A percentile compares a stretch with the other conserved stretches of the same genome.
Conservation (phyloP, 23 tunicate genomes). For the Corella eumyota region DNA sequence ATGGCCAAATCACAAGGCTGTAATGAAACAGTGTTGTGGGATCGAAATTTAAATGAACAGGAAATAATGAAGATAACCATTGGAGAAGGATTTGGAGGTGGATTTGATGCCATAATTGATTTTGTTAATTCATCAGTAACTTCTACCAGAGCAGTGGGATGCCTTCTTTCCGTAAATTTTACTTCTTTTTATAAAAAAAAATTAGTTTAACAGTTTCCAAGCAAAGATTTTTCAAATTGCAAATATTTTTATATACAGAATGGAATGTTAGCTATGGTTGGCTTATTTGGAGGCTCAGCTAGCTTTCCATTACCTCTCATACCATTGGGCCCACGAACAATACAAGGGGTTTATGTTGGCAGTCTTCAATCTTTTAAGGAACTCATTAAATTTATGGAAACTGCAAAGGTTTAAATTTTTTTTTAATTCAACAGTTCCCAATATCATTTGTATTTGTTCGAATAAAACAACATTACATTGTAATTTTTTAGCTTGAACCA, state of each 20-base stretch:
- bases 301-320: slow-evolving; percentile 9
- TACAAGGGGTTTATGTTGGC: slow-evolving; percentile 19
- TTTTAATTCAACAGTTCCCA: no score
- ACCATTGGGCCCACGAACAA: neutral
- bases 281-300: slow-evolving; percentile 23
- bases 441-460: no score
- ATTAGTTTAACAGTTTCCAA: neutral
- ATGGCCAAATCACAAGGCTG: slow-evolving; percentile 32
- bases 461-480: no score
- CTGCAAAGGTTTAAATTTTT: neutral
- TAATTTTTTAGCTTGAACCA: slow-evolving; percentile 4
- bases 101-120: slow-evolving; percentile 42
- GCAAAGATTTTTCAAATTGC: no score
- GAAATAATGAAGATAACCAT: slow-evolving; percentile 4
- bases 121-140: slow-evolving; percentile 15
- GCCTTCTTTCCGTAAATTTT: slow-evolving; percentile 13
- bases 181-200: neutral
- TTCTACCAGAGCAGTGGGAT: slow-evolving; percentile 12
- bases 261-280: slow-evolving; percentile 34
- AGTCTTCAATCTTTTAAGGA: slow-evolving; percentile 10
- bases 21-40: slow-evolving; percentile 40
- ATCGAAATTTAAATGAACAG: neutral
- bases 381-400: slow-evolving; percentile 8
- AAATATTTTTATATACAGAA: no score
- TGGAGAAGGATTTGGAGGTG: slow-evolving; percentile 6